Percentiles rank a stretch among this genome's conserved stretches.
Evolutionary conservation across 2,113 vertebrate genomes (phyloP).

Genomic region (Condylura cristata): DNA sequence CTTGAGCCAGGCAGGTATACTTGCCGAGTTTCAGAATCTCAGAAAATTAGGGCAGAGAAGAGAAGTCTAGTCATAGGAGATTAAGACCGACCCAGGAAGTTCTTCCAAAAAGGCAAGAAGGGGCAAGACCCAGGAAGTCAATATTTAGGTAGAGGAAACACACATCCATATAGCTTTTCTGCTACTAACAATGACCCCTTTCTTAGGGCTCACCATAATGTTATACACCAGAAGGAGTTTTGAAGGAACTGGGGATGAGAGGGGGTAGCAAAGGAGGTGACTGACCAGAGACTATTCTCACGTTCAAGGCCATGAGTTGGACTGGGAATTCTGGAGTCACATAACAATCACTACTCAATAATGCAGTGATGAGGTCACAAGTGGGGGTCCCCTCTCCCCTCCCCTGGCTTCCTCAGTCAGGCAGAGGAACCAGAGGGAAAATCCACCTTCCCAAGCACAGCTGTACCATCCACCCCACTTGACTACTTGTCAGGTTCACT

Average conservation of each 20-base stretch:
- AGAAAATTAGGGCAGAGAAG: background rate
- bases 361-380: conserved; percentile 73
- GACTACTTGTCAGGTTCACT: conserved; percentile 46
- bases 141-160: background rate
- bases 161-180: background rate
- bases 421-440: conserved; percentile 55
- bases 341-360: conserved; percentile 47
- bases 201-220: background rate
- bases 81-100: background rate
- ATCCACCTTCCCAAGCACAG: conserved; percentile 57
- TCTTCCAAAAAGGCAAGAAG: background rate
- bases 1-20: background rate
- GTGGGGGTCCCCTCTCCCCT: background rate
- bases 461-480: background rate
- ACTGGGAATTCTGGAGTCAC: conserved; percentile 3
- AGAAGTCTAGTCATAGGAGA: background rate
- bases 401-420: background rate
- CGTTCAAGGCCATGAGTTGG: background rate
- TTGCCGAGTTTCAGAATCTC: background rate
- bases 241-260: background rate
- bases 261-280: background rate
- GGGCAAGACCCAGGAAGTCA: background rate
- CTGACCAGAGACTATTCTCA: background rate
- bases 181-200: background rate
- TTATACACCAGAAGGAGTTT: background rate